A percentile compares a stretch with the other conserved stretches of the same genome.
These are phyloP conservation scores for Lasioglossum oenotherae DNA, from an alignment of 2,888 invertebrate genomes.

Conservation along the genomic window DNA sequence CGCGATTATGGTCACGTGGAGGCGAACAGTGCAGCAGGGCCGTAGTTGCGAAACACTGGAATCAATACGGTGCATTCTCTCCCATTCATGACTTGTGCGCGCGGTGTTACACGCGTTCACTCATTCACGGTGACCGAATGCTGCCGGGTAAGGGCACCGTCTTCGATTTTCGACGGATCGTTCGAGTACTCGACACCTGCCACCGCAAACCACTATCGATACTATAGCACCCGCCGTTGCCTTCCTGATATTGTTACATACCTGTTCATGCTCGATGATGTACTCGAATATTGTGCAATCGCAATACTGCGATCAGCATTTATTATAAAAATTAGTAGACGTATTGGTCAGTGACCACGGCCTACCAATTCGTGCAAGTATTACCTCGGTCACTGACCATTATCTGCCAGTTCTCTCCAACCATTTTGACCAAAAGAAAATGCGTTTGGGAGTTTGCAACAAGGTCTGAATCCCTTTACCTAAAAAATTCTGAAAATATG, in stretches of 20 bases:
- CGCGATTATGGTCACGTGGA: conserved; percentile 67
- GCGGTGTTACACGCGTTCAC: conserved; percentile 50
- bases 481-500: not conserved
- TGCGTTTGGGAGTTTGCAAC: no score
- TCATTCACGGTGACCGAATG: conserved; percentile 51
- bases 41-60: conserved; percentile 61
- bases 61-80: conserved; percentile 66
- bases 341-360: no score
- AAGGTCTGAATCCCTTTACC: no score
- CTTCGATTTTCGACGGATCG: conserved; percentile 1
- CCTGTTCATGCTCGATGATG: no score
- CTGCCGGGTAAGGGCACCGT: conserved; percentile 5
- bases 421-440: no score
- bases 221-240: not conserved
- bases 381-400: no score
- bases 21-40: conserved; percentile 59
- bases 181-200: conserved; percentile 2
- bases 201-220: not conserved
- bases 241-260: not conserved
- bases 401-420: no score
- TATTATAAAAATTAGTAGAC: no score
- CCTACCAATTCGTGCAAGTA: no score
- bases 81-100: conserved; percentile 60
- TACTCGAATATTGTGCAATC: not conserved
- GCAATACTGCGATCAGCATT: not conserved